phyloP scores from a whole-genome alignment of 2,113 vertebrate genomes.

The Andinoacara biseriatus region DNA sequence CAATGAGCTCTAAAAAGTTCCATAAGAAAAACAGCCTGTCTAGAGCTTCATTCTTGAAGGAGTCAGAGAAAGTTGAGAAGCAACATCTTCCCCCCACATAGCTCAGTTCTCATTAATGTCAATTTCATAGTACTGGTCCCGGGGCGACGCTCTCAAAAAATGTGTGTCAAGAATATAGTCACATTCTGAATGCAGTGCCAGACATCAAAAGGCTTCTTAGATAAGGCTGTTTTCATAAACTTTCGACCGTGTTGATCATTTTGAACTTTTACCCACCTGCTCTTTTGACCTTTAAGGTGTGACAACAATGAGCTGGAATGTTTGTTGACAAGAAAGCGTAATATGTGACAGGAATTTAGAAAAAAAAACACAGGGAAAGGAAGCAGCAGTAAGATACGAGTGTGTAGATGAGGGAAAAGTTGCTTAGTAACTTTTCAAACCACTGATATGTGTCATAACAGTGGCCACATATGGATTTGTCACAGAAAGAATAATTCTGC shows the following conservation, averaged over 20 bases:
- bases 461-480: constrained; percentile 43
- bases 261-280: constrained; percentile 39
- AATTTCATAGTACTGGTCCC: constrained; percentile 76
- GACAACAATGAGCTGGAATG: neutral
- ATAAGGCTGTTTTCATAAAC: constrained; percentile 68
- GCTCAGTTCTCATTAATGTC: constrained; percentile 79
- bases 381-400: neutral
- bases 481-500: constrained; percentile 41
- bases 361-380: neutral
- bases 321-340: neutral
- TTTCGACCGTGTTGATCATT: neutral
- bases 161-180: constrained; percentile 60
- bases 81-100: constrained; percentile 42
- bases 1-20: constrained; percentile 24
- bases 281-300: constrained; percentile 52
- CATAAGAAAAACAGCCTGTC: constrained; percentile 22
- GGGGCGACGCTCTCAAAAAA: constrained; percentile 53
- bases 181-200: constrained; percentile 76
- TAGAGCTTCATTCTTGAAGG: constrained; percentile 48
- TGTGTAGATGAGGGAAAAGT: constrained; percentile 24
- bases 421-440: constrained; percentile 37
- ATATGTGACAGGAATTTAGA: constrained; percentile 11
- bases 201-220: constrained; percentile 70
- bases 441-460: constrained; percentile 16
- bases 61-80: constrained; percentile 66